These are phyloP conservation scores for Cynoglossus semilaevis DNA, from an alignment of 2,113 vertebrate genomes.

Conservation along the genomic window DNA sequence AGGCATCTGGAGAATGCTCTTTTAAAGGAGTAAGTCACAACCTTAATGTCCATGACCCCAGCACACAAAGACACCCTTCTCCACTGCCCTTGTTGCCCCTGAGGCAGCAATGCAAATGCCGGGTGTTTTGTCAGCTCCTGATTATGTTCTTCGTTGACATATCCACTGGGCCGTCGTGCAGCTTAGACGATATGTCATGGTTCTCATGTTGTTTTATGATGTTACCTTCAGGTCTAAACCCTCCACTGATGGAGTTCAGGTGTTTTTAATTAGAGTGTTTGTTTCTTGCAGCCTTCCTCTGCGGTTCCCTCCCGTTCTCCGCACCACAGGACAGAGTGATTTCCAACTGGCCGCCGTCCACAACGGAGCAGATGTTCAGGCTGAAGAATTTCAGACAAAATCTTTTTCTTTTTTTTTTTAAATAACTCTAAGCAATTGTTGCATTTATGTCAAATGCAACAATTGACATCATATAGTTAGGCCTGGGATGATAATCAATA, in stretches of 20 bases:
- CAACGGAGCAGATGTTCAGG: slow-evolving; percentile 39
- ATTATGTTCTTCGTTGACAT: slow-evolving; percentile 19
- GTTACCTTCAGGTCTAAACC: not conserved
- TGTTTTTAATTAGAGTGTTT: slow-evolving; percentile 25
- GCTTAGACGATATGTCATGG: too few relatives aligned
- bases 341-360: slow-evolving; percentile 18
- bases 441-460: slow-evolving; percentile 1
- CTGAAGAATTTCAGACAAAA: slow-evolving; percentile 27
- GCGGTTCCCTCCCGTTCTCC: not conserved
- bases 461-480: slow-evolving; percentile 4
- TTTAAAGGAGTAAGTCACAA: slow-evolving; percentile 57
- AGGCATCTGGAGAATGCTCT: slow-evolving; percentile 72
- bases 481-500: not conserved
- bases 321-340: slow-evolving; percentile 18
- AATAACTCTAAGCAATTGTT: not conserved
- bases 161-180: slow-evolving; percentile 5
- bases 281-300: not conserved
- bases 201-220: slow-evolving; percentile 16
- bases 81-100: slow-evolving; percentile 44
- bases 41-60: slow-evolving; percentile 34
- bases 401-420: slow-evolving; percentile 5
- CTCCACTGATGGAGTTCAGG: slow-evolving; percentile 24
- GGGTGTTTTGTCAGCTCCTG: slow-evolving; percentile 17
- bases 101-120: slow-evolving; percentile 37
- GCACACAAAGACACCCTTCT: slow-evolving; percentile 72